A percentile compares a stretch with the other conserved stretches of the same genome.
Evolutionary conservation across 2,888 invertebrate species (phyloP).

Genomic region (Hirtodrosophila histrioides): DNA sequence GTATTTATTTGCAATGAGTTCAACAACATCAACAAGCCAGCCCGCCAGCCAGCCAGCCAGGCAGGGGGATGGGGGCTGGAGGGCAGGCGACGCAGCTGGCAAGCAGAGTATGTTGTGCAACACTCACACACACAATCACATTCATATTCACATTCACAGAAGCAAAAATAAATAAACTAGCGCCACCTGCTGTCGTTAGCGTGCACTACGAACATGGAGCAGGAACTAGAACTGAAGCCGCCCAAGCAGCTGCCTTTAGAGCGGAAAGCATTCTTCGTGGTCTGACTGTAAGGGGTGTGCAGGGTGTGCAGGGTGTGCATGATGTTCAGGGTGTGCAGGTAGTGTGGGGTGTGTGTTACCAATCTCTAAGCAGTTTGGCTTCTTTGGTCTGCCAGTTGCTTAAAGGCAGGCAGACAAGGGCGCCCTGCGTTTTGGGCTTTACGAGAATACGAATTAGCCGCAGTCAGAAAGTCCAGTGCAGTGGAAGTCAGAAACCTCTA

Average conservation of each 20-base stretch:
- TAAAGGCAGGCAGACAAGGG: slow-evolving; percentile 25
- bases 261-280: slow-evolving; percentile 69
- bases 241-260: slow-evolving; percentile 26
- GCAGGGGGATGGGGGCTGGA: neutral
- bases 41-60: slow-evolving; percentile 9
- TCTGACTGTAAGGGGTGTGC: slow-evolving; percentile 9
- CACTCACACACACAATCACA: slow-evolving; percentile 17
- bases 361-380: slow-evolving; percentile 35
- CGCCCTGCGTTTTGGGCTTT: slow-evolving; percentile 10
- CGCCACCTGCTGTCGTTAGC: slow-evolving; percentile 75
- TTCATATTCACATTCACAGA: slow-evolving; percentile 19
- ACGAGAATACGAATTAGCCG: slow-evolving; percentile 18
- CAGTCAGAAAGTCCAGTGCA: no score
- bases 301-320: neutral
- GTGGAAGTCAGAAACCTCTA: neutral
- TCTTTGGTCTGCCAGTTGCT: slow-evolving; percentile 34
- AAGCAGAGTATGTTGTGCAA: slow-evolving; percentile 45
- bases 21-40: slow-evolving; percentile 75
- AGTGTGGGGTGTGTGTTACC: neutral
- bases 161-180: slow-evolving; percentile 70
- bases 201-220: slow-evolving; percentile 47
- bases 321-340: neutral
- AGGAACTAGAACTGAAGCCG: slow-evolving; percentile 17
- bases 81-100: slow-evolving; percentile 39
- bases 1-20: slow-evolving; percentile 81